Conservation (phyloP, 2,888 invertebrate genomes). For the Dusona sp. region DNA sequence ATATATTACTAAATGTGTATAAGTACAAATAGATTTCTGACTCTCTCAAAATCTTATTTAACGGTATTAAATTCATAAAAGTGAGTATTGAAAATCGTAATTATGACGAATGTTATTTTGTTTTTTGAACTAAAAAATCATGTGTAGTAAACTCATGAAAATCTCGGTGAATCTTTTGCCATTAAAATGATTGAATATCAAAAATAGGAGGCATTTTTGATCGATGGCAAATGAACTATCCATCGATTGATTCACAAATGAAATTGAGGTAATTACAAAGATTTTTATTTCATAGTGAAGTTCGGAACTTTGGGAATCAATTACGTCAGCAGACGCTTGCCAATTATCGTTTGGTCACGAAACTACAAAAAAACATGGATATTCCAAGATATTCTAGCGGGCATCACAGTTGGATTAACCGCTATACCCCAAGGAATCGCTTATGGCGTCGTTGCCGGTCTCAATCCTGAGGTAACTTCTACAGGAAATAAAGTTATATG, state of each 20-base stretch:
- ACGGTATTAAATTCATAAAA: background rate
- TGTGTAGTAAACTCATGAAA: background rate
- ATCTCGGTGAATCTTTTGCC: background rate
- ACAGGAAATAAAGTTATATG: background rate
- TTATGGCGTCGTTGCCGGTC: constrained; percentile 76
- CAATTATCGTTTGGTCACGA: constrained; percentile 75
- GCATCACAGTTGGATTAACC: constrained; percentile 78
- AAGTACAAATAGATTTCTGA: background rate
- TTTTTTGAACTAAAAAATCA: background rate
- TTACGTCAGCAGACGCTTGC: constrained; percentile 74
- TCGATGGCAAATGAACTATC: background rate
- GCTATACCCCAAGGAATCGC: constrained; percentile 80
- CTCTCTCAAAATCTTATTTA: background rate
- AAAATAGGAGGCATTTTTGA: too few species aligned
- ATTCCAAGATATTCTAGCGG: constrained; percentile 74
- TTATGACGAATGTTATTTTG: too few species aligned
- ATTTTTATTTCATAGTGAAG: constrained; percentile 51
- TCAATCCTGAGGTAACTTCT: constrained; percentile 77
- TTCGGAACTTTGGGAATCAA: constrained; percentile 18
- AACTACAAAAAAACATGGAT: constrained; percentile 75
- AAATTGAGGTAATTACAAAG: background rate
- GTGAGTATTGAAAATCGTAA: background rate
- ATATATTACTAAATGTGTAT: background rate
- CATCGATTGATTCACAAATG: background rate
- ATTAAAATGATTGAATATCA: background rate